These are phyloP conservation scores for Nothocercus julius DNA, from an alignment of 2,113 vertebrate species.

Conservation along the genomic window DNA sequence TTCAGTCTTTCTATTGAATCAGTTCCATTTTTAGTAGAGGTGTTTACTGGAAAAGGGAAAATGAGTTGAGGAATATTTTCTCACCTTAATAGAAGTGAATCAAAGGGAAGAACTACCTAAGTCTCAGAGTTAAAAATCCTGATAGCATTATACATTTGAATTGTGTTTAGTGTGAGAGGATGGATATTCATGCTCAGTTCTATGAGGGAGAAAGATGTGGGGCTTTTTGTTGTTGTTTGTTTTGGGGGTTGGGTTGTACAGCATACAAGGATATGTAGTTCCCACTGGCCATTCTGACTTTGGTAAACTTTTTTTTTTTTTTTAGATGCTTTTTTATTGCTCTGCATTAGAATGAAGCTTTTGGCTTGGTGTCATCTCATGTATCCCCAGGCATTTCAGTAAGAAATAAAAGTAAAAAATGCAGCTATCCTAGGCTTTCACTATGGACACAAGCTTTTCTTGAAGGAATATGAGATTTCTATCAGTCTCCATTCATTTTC, in stretches of 20 bases:
- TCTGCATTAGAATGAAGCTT: background rate
- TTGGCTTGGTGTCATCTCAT: background rate
- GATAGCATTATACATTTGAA: background rate
- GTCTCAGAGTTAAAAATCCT: background rate
- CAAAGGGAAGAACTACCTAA: background rate
- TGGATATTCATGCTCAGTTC: background rate
- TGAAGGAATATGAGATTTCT: background rate
- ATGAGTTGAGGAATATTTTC: background rate
- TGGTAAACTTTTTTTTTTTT: background rate
- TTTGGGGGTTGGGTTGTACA: background rate
- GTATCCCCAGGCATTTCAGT: background rate
- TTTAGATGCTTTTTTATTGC: background rate
- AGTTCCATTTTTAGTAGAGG: background rate
- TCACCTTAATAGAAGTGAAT: background rate
- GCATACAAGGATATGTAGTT: background rate
- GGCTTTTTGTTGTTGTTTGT: background rate
- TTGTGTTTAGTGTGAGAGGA: background rate
- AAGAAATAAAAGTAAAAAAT: background rate
- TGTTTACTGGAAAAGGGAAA: background rate
- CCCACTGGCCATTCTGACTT: background rate
- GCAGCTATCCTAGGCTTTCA: background rate
- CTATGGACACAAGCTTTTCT: background rate
- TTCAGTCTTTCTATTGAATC: background rate
- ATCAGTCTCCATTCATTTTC: background rate
- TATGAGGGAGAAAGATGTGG: background rate